phyloP scores from a whole-genome alignment of 2,113 vertebrate genomes.

The Misgurnus mizolepis region DNA sequence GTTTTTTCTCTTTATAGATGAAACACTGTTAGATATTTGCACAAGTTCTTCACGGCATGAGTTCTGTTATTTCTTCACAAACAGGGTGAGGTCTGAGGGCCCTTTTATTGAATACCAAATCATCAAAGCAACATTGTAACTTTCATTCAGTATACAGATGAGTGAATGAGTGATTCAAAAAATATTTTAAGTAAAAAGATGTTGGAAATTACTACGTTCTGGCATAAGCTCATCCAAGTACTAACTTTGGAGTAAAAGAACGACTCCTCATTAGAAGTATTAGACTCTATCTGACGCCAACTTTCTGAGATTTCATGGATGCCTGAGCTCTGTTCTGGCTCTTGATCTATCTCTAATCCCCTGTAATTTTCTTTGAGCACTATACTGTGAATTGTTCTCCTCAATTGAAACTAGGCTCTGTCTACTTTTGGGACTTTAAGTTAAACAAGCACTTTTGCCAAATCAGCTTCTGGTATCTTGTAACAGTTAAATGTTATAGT shows the following conservation, averaged over 20 bases:
- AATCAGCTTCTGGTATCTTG: background rate
- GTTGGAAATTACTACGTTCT: background rate
- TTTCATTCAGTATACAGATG: slow-evolving; percentile 2
- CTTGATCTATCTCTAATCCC: slow-evolving; percentile 67
- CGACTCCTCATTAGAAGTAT: slow-evolving; percentile 23
- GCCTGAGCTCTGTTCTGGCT: slow-evolving; percentile 57
- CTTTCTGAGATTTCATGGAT: slow-evolving; percentile 63
- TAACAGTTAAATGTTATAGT: too few relatives aligned
- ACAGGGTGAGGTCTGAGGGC: slow-evolving; percentile 10
- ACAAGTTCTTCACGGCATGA: background rate
- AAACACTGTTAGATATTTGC: slow-evolving; percentile 12
- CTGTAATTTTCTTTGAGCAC: slow-evolving; percentile 68
- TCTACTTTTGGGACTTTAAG: background rate
- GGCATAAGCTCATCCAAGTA: background rate
- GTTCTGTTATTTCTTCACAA: slow-evolving; percentile 28
- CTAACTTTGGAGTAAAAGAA: background rate
- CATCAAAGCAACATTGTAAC: slow-evolving; percentile 19
- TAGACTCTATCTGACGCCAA: slow-evolving; percentile 19
- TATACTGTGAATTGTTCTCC: slow-evolving; percentile 58
- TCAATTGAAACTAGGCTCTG: background rate
- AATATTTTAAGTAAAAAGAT: background rate
- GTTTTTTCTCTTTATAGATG: slow-evolving; percentile 8
- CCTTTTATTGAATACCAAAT: background rate
- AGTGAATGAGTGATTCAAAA: slow-evolving; percentile 9
- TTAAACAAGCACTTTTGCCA: background rate